phyloP scores from a whole-genome alignment of 1,140 invertebrate species.

The Lepidurus packardi region DNA sequence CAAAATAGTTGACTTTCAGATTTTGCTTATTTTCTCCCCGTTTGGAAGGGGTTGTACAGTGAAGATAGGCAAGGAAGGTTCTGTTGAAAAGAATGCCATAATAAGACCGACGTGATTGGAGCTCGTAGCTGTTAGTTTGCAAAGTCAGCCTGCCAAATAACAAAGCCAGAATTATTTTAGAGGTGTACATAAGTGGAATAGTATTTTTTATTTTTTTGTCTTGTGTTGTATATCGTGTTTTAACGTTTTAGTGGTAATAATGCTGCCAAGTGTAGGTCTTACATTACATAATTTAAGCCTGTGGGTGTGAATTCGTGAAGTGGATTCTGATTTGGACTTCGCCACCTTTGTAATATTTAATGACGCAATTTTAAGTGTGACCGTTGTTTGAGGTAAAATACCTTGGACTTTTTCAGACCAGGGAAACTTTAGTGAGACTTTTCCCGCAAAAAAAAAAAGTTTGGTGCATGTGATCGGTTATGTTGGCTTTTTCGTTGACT shows the following conservation, averaged over 20 bases:
- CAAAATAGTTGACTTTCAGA: no score
- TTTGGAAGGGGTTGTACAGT: not conserved
- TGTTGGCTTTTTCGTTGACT: not conserved
- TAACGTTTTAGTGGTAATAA: not conserved
- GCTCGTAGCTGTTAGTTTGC: constrained; percentile 14
- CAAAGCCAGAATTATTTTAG: constrained; percentile 19
- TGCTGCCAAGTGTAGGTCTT: not conserved
- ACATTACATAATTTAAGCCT: not conserved
- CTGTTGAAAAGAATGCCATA: not conserved
- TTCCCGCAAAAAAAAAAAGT: constrained; percentile 2
- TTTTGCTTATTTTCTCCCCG: not conserved
- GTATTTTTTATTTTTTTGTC: not conserved
- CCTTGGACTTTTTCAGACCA: not conserved
- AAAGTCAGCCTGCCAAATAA: constrained; percentile 21
- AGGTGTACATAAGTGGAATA: constrained; percentile 5
- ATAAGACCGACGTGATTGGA: not conserved
- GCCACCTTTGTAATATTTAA: not conserved
- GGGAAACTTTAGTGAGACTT: not conserved
- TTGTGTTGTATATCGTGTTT: constrained; percentile 18
- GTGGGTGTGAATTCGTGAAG: not conserved
- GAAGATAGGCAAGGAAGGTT: not conserved
- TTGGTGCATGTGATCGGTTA: not conserved
- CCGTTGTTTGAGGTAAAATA: not conserved
- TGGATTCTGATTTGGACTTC: not conserved
- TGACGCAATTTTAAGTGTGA: not conserved